phyloP scores from a whole-genome alignment of 2,888 invertebrate species.

The Priapulus caudatus region DNA sequence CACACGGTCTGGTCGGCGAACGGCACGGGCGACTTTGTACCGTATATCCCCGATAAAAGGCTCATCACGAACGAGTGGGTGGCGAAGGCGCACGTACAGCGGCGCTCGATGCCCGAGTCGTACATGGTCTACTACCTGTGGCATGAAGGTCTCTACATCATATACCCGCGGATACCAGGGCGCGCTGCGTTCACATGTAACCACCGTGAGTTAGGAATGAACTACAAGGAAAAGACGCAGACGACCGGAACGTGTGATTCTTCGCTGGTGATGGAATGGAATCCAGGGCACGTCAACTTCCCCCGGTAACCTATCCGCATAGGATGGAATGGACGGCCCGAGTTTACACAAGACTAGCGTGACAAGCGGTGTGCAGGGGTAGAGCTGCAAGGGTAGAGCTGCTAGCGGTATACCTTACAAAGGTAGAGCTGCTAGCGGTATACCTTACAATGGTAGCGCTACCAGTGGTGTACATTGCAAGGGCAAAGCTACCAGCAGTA shows the following conservation, averaged over 20 bases:
- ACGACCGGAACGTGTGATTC: slow-evolving; percentile 1
- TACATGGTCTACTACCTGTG: neutral
- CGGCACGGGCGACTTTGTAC: neutral
- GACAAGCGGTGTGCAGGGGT: no score
- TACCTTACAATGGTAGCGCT: no score
- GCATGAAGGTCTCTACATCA: neutral
- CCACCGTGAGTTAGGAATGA: neutral
- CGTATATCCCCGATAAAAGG: neutral
- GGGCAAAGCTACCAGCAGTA: no score
- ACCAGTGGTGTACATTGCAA: no score
- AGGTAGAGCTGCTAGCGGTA: no score
- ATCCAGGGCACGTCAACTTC: neutral
- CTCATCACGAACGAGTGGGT: neutral
- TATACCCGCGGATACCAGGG: neutral
- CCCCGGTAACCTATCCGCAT: no score
- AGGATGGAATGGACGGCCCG: no score
- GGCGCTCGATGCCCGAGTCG: neutral
- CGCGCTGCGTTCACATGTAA: neutral
- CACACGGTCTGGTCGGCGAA: neutral
- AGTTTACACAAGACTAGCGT: no score
- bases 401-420: no score
- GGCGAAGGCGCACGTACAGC: neutral
- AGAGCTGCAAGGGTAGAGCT: no score
- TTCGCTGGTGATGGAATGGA: neutral
- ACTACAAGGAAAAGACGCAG: neutral